phyloP scores from a whole-genome alignment of 2,113 vertebrate genomes.

The Dasyprocta punctata region DNA sequence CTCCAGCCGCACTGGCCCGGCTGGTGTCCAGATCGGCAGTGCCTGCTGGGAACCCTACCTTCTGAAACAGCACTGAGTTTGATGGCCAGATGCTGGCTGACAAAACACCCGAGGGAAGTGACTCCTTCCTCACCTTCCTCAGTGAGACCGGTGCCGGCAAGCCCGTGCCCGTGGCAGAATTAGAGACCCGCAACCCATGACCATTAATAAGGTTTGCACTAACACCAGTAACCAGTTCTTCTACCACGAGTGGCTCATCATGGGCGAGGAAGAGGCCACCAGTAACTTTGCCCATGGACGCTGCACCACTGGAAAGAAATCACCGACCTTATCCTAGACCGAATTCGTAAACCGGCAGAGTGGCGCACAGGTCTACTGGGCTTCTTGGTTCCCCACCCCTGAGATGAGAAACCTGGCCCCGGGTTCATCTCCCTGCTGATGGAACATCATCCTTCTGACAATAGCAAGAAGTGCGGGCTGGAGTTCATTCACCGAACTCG shows the following conservation, averaged over 20 bases:
- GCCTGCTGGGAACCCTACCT: background rate
- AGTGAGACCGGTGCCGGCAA: background rate
- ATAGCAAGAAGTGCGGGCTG: slow-evolving; percentile 67
- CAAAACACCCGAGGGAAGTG: background rate
- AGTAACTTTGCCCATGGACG: background rate
- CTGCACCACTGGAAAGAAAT: background rate
- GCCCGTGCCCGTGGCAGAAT: background rate
- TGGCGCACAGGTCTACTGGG: slow-evolving; percentile 81
- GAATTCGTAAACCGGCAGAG: background rate
- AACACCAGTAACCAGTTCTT: background rate
- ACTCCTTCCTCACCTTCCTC: background rate
- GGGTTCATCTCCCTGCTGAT: slow-evolving; percentile 89
- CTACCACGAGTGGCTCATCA: background rate
- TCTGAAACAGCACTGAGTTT: background rate
- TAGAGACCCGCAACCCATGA: background rate
- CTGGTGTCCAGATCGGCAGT: background rate
- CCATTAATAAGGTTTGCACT: background rate
- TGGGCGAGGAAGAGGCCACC: background rate
- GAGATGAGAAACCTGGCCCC: slow-evolving; percentile 84
- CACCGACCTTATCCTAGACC: background rate
- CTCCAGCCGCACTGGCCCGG: too few relatives aligned
- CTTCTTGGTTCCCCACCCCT: slow-evolving; percentile 85
- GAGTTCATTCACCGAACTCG: background rate
- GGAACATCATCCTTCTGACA: slow-evolving; percentile 88
- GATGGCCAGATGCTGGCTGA: background rate